phyloP scores from a whole-genome alignment of 2,797 vertebrate species.

The Notolepis coatsorum region DNA sequence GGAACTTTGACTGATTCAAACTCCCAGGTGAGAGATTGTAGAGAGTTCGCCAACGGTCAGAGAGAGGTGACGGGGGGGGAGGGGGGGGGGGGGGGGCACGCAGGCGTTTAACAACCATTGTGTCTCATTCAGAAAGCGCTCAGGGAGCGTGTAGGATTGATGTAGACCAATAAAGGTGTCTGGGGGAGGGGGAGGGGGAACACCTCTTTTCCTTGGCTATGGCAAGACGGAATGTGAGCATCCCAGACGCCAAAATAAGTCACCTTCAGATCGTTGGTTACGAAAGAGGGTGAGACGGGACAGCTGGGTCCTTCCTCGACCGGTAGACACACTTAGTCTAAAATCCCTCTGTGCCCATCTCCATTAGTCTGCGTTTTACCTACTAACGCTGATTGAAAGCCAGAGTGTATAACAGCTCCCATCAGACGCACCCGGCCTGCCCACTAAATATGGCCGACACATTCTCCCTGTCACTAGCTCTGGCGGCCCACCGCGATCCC shows the following conservation, averaged over 20 bases:
- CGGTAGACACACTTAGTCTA: not conserved
- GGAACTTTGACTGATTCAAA: conserved; percentile 28
- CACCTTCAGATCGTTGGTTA: not conserved
- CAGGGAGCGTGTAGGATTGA: conserved; percentile 21
- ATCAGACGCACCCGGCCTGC: conserved; percentile 25
- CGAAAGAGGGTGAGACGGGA: not conserved
- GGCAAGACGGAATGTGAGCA: not conserved
- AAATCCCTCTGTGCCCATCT: conserved; percentile 9
- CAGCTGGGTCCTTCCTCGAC: not conserved
- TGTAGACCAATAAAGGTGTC: conserved; percentile 37
- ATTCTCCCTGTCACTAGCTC: conserved; percentile 28
- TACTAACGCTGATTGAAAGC: conserved; percentile 35
- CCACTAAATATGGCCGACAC: conserved; percentile 12
- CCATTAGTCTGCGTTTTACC: conserved; percentile 14
- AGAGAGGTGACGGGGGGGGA: not conserved
- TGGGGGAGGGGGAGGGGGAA: conserved; percentile 14
- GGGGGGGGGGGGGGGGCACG: not conserved
- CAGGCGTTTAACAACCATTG: conserved; percentile 21
- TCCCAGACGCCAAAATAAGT: conserved; percentile 11
- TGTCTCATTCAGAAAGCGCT: conserved; percentile 23
- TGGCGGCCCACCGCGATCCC: conserved; percentile 23
- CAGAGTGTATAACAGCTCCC: conserved; percentile 27
- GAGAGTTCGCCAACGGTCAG: not conserved
- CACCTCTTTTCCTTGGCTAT: conserved; percentile 25
- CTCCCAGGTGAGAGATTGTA: conserved; percentile 18